Percentiles rank a stretch among this genome's conserved stretches.
Conservation (phyloP, 2,888 invertebrate species). For the Portevinia maculata region DNA sequence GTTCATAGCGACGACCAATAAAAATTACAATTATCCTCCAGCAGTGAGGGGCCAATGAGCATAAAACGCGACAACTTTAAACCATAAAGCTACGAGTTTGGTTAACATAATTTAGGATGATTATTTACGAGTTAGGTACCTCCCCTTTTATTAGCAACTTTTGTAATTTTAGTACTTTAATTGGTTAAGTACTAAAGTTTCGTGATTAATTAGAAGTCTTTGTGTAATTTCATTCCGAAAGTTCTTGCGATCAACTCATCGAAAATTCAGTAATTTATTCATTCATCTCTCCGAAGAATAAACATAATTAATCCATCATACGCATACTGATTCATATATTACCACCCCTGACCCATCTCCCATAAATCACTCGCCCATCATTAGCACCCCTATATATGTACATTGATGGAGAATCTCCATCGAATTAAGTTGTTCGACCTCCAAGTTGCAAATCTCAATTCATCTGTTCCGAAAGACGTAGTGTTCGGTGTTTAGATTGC, state of each 20-base stretch:
- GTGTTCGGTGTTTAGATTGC: constrained; percentile 66
- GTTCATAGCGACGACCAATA: constrained; percentile 22
- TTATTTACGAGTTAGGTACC: not conserved
- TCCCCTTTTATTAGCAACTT: not conserved
- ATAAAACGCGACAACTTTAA: not conserved
- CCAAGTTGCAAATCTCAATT: constrained; percentile 71
- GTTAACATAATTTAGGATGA: constrained; percentile 7
- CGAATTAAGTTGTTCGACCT: constrained; percentile 74
- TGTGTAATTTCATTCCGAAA: constrained; percentile 35
- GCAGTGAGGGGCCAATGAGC: not conserved
- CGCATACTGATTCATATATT: constrained; percentile 46
- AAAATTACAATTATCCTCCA: constrained; percentile 45
- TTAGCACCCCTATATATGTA: not conserved
- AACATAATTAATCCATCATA: constrained; percentile 73
- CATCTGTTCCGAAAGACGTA: constrained; percentile 72
- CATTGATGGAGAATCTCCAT: constrained; percentile 37
- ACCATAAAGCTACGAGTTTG: not conserved
- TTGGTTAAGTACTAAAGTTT: constrained; percentile 68
- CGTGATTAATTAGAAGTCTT: constrained; percentile 60
- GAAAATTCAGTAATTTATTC: constrained; percentile 71
- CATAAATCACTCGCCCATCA: constrained; percentile 49
- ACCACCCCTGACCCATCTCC: constrained; percentile 13
- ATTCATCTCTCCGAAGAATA: constrained; percentile 55
- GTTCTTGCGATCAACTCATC: constrained; percentile 19
- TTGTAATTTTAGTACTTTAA: constrained; percentile 50